phyloP scores from a whole-genome alignment of 2,113 vertebrate species.

The Pluvianellus socialis region DNA sequence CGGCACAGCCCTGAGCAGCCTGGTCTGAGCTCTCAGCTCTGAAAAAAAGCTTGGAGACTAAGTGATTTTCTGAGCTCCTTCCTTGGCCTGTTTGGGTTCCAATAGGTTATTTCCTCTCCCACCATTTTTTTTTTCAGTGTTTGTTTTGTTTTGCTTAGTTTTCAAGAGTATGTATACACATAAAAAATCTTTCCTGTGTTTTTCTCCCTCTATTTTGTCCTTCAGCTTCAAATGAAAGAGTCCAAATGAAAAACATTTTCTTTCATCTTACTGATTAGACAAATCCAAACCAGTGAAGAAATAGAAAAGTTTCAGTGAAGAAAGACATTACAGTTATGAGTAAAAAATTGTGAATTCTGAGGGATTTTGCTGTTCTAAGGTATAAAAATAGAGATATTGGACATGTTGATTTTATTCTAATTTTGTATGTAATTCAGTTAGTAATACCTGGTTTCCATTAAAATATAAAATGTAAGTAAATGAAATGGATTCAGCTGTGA shows the following conservation, averaged over 20 bases:
- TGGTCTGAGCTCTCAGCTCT: neutral
- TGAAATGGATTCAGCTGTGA: fast-evolving
- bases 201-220: neutral
- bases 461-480: neutral
- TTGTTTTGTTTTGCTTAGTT: neutral
- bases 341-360: neutral
- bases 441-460: neutral
- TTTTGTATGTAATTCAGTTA: neutral
- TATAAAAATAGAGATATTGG: neutral
- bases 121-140: neutral
- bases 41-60: neutral
- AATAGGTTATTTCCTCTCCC: neutral
- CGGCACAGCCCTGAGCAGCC: neutral
- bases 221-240: neutral
- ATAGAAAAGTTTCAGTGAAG: neutral
- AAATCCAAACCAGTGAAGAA: neutral
- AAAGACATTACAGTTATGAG: neutral
- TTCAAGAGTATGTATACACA: neutral
- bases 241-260: neutral
- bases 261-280: neutral
- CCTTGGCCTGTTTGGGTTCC: neutral
- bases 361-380: neutral
- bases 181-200: neutral
- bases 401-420: neutral
- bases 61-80: neutral